Base-by-base conservation (phyloP, 2,888 invertebrate genomes). In the Diarsia brunnea region DNA sequence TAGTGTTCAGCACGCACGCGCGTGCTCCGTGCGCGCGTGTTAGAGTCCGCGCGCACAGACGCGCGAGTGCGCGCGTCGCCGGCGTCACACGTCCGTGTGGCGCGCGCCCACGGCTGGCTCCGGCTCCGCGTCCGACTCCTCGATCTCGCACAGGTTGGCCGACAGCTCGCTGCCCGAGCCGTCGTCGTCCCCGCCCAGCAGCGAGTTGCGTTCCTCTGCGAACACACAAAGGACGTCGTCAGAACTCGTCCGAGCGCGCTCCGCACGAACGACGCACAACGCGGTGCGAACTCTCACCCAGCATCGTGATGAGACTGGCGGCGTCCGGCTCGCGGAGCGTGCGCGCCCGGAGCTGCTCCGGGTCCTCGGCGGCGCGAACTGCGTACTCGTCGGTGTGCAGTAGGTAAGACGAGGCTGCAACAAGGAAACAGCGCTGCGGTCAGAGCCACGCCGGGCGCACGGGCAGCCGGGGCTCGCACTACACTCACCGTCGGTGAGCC, bases 121-220 rank as follows among this genome's bases (percentile, higher is more conserved):
- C 91, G 95, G 94, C 94, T 98, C 98, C 90, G 97, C 97, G 93
- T 98, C 98, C 65, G 98, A 98, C 95, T 98, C 98, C 95, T 99
- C 99, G 91, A 99, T 98, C 97, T 99, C 99, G 97, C 99, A 99
- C 84, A 99, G 97, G 93, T 98, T 98, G 71, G 98, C 98, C 71
- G 99, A 99, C 88, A 98, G 97, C 95, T 98, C 98, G 95, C 99
- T 98, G 93, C 98, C 98, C 89, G 98, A 98, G 82, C 94, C 96
- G 82, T 89, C 89, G 63, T 89, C 92, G 80, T 85, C 91, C 73
- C 97, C 97, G 84, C 98, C 98, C 86, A 98, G 97, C 88, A 98
- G 96, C 65, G 98, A 98, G 94, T 98, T 97, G 84, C 98, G 97
- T 94, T 98, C 98, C 92, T 97, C 98, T 97, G 95, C 53, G 73